phyloP scores from a whole-genome alignment of 2,888 invertebrate genomes.

The Onchidella celtica region DNA sequence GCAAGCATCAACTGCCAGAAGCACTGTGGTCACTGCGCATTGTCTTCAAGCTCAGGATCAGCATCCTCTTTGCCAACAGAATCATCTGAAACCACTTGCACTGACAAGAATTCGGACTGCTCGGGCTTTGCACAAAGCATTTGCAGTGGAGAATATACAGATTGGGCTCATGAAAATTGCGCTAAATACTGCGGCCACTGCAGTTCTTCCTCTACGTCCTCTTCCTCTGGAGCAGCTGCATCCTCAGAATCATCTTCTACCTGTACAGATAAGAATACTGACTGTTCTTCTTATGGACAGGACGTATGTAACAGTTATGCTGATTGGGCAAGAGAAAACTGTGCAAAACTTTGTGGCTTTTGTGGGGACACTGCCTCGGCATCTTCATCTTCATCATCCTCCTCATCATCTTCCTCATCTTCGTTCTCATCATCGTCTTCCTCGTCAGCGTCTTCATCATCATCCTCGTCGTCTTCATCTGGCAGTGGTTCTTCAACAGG shows the following conservation, averaged over 20 bases:
- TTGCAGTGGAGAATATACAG: conserved; percentile 57
- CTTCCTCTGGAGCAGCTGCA: neutral
- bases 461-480: neutral
- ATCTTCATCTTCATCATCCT: neutral
- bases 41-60: neutral
- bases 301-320: conserved; percentile 60
- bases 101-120: conserved; percentile 42
- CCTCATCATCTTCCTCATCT: neutral
- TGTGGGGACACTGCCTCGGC: neutral
- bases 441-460: neutral
- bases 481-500: neutral
- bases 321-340: conserved; percentile 61
- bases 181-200: conserved; percentile 62
- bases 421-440: neutral
- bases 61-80: neutral
- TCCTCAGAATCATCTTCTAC: neutral
- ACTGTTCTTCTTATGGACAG: conserved; percentile 59
- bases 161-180: conserved; percentile 62
- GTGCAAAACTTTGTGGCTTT: conserved; percentile 60
- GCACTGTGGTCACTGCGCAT: conserved; percentile 56
- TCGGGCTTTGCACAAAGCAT: conserved; percentile 53
- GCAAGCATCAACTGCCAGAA: conserved; percentile 58
- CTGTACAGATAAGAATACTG: conserved; percentile 47
- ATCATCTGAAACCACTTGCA: conserved; percentile 29
- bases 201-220: neutral